Evolutionary conservation across 2,888 invertebrate species (phyloP), one percentile per base, ranked within the genome.

Genomic region (Plebejus anna): DNA sequence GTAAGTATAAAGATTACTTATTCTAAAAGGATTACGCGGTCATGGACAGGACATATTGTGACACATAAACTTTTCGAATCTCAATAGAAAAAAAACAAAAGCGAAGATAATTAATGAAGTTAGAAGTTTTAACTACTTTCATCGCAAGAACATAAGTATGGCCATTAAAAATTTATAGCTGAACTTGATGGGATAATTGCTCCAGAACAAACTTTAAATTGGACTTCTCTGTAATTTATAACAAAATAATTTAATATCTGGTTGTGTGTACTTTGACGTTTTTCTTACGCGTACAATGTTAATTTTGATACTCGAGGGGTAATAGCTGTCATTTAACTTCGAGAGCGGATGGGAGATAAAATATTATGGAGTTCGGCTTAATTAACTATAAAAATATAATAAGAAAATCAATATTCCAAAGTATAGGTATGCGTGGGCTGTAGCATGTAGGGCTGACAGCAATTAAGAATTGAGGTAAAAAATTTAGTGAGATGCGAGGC

Each of bases 341-440:
- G 28, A 66, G 32, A 66, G 66, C 66, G 66, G 66, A 66, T 66
- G 66, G 36, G 5, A 32, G 66, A 66, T 66, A 32, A 66, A 13
- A 66, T 66, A 36, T 66, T 66, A 66, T 66, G 13, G 66, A 22
- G 32, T 66, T 66, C 66, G 32, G 66, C 66, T 66, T 66, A 66
- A 36, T 66, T 66, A 66, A 36, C 66, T 66, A 66, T 66, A 66
- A 66, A 66, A 66, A 75, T 36, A 32, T 55, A 57, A 75, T 55
- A 75, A 55, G 32, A 32, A 75, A 75, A 51, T 55, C 57, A 75
- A 75, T 55, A 47, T 55, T 55, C 28, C 11, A 71, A 70, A 22
- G 13, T 61, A 73, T 57, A 70, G 16, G 22, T 28, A 32, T 4
- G 4, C 51, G 51, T 13, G 11, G 55, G 55, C 55, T 16, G 55